Evolutionary conservation across 2,797 vertebrate species (phyloP).

Genomic region (Alcedo atthis): DNA sequence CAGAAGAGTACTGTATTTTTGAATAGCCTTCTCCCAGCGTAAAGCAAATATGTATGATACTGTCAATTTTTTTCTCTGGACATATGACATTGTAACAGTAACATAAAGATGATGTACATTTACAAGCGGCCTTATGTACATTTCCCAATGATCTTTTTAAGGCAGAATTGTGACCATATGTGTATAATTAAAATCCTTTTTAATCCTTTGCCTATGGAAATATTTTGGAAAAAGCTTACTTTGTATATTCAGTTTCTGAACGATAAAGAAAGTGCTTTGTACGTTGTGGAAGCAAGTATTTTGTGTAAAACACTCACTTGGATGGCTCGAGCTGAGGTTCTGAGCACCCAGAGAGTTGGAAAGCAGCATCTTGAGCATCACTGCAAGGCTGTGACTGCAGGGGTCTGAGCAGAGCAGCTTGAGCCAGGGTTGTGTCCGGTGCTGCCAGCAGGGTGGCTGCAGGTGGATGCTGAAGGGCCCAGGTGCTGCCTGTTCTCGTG

Average conservation of each 20-base stretch:
- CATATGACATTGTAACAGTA: constrained; percentile 98
- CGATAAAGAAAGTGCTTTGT: constrained; percentile 85
- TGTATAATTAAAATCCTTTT: constrained; percentile 99
- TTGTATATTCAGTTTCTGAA: constrained; percentile 86
- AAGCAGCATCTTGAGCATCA: constrained; percentile 52
- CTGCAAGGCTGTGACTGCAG: constrained; percentile 52
- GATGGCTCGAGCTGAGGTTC: constrained; percentile 70
- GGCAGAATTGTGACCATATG: constrained; percentile 98
- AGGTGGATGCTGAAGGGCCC: constrained; percentile 1
- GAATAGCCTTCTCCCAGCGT: constrained; percentile 92
- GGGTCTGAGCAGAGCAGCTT: background rate
- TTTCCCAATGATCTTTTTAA: constrained; percentile 98
- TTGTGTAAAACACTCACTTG: constrained; percentile 78
- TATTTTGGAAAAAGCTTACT: constrained; percentile 85
- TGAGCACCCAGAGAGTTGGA: constrained; percentile 48
- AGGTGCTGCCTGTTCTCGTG: background rate
- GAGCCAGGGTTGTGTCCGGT: no score
- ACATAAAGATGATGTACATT: constrained; percentile 98
- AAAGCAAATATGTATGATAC: constrained; percentile 98
- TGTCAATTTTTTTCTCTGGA: constrained; percentile 98
- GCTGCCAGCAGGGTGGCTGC: background rate
- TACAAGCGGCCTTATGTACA: constrained; percentile 99
- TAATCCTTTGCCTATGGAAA: constrained; percentile 94
- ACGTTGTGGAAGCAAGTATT: constrained; percentile 84
- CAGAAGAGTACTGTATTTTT: constrained; percentile 99